Evolutionary conservation across 2,113 vertebrate species (phyloP).

Genomic region (Amblyopsis rosae): DNA sequence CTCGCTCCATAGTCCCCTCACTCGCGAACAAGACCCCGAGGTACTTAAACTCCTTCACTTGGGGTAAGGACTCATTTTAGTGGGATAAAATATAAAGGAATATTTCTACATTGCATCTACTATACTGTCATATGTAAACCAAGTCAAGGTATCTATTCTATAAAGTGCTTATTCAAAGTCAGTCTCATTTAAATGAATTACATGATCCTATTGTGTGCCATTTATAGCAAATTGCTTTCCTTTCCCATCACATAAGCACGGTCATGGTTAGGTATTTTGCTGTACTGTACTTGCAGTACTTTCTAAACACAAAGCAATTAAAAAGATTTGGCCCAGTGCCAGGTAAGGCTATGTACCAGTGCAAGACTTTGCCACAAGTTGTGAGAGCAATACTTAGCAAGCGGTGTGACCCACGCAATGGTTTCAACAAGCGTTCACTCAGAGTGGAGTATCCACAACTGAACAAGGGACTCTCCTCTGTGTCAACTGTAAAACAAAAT

Average conservation of each 20-base stretch:
- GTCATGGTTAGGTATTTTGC: too few species aligned
- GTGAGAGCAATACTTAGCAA: too few species aligned
- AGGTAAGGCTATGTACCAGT: not conserved
- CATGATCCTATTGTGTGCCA: too few species aligned
- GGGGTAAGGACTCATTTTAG: too few species aligned
- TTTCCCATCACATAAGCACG: not conserved
- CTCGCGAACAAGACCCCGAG: too few species aligned
- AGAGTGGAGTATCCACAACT: too few species aligned
- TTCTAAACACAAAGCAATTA: too few species aligned
- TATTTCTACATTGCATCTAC: slow-evolving; percentile 26
- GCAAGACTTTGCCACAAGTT: slow-evolving; percentile 17
- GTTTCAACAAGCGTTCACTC: not conserved
- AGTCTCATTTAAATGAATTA: slow-evolving; percentile 13
- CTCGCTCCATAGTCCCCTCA: too few species aligned
- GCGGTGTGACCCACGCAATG: not conserved
- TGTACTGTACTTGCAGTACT: too few species aligned
- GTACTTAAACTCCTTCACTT: too few species aligned
- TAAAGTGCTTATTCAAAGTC: slow-evolving; percentile 64
- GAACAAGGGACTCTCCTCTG: too few species aligned
- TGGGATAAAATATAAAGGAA: not conserved
- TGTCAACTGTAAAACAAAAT: not conserved
- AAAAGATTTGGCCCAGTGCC: too few species aligned
- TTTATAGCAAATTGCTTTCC: not conserved
- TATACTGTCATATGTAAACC: slow-evolving; percentile 41
- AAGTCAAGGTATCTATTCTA: slow-evolving; percentile 9